Evolutionary conservation across 2,113 vertebrate genomes (phyloP).

Genomic region (Aegypius monachus): DNA sequence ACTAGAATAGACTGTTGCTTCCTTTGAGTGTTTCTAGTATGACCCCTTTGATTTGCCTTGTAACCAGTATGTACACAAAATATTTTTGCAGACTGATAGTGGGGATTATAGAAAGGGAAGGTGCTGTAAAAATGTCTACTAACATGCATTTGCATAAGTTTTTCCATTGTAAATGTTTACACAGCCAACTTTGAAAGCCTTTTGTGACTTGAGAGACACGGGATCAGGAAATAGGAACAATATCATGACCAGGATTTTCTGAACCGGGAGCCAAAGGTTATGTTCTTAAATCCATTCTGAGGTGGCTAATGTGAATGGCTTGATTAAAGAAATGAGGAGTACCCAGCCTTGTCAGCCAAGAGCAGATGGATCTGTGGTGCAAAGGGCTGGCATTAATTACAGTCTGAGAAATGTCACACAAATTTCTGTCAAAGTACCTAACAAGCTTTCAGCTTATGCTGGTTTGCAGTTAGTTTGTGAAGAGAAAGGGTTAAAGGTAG

Average conservation of each 20-base stretch:
- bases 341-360: background rate
- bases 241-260: constrained; percentile 43
- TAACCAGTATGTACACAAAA: background rate
- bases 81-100: accelerated
- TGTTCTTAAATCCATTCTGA: constrained; percentile 21
- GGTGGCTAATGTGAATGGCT: background rate
- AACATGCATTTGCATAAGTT: constrained; percentile 5
- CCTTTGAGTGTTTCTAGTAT: background rate
- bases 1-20: background rate
- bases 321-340: background rate
- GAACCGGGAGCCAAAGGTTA: background rate
- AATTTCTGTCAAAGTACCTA: background rate
- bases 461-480: background rate
- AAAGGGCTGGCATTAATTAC: background rate
- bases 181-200: constrained; percentile 37
- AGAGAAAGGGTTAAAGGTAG: background rate
- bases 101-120: background rate
- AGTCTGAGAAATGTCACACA: background rate
- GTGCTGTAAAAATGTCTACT: background rate
- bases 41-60: background rate
- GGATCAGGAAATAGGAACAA: constrained; percentile 52
- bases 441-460: background rate
- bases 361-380: background rate
- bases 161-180: constrained; percentile 47
- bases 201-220: constrained; percentile 42